phyloP scores from a whole-genome alignment of 2,888 invertebrate species.

The Pseudanteris insignis region DNA sequence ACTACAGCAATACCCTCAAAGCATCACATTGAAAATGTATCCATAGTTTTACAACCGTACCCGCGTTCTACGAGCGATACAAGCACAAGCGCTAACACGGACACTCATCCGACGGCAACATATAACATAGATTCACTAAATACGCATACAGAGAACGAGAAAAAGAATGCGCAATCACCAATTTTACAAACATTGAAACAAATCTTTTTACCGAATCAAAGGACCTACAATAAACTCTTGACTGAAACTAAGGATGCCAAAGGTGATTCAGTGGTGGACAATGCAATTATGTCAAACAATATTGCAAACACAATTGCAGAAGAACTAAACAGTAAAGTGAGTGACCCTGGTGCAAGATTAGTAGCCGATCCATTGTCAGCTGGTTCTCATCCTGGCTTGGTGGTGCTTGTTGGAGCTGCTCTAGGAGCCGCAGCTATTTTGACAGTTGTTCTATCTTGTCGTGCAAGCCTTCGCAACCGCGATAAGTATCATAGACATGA shows the following conservation, averaged over 20 bases:
- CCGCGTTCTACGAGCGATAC: neutral
- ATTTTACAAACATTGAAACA: neutral
- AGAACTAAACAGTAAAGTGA: conserved; percentile 55
- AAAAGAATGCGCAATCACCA: neutral
- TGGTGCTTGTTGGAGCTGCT: conserved; percentile 70
- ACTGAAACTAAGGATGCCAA: neutral
- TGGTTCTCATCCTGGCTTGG: conserved; percentile 69
- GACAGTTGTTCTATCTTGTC: conserved; percentile 66
- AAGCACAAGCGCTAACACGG: neutral
- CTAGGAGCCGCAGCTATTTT: conserved; percentile 70
- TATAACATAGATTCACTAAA: too few relatives aligned
- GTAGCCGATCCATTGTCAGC: conserved; percentile 52
- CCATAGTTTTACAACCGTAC: neutral
- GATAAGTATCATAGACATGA: conserved; percentile 60
- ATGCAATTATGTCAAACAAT: conserved; percentile 60
- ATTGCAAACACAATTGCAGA: conserved; percentile 58
- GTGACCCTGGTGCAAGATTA: conserved; percentile 55
- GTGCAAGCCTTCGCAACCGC: conserved; percentile 59
- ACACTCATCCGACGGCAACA: too few relatives aligned
- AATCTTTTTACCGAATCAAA: too few relatives aligned
- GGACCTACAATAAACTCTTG: too few relatives aligned
- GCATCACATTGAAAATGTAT: neutral
- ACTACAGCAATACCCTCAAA: conserved; percentile 17
- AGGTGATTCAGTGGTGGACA: conserved; percentile 15
- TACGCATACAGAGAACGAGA: too few relatives aligned